phyloP scores from a whole-genome alignment of 2,888 invertebrate species.

The Bombyx huttoni region DNA sequence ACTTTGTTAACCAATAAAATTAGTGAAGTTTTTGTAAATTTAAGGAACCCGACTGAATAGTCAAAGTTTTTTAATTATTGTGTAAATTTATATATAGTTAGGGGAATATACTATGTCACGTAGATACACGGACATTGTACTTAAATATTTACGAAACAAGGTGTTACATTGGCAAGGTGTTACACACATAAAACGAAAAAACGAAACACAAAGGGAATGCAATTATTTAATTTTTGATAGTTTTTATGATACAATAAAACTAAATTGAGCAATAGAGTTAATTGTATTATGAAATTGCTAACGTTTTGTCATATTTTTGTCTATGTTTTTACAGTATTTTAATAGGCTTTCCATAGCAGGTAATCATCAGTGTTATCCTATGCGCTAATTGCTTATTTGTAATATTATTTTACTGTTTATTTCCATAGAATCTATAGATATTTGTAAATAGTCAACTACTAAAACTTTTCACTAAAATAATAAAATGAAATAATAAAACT shows the following conservation, averaged over 20 bases:
- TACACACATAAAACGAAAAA: too few relatives aligned
- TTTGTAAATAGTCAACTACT: too few relatives aligned
- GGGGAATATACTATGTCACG: slow-evolving; percentile 5
- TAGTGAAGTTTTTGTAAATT: slow-evolving; percentile 34
- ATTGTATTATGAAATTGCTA: not conserved
- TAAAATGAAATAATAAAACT: too few relatives aligned
- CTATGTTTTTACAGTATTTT: not conserved
- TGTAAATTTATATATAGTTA: slow-evolving; percentile 34
- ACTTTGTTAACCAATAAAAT: slow-evolving; percentile 16
- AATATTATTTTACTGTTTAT: not conserved
- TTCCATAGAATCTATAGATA: not conserved
- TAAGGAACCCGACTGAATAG: slow-evolving; percentile 71
- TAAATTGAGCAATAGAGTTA: not conserved
- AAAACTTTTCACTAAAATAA: too few relatives aligned
- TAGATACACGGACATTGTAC: not conserved
- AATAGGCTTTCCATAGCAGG: not conserved
- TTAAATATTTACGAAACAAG: not conserved
- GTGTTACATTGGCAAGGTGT: too few relatives aligned
- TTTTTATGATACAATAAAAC: not conserved
- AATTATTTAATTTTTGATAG: not conserved
- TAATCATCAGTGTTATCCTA: not conserved
- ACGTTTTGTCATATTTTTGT: not conserved
- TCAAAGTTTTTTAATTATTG: slow-evolving; percentile 61
- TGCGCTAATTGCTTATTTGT: not conserved
- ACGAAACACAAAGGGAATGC: too few relatives aligned